Percentiles rank a stretch among this genome's conserved stretches.
phyloP scores from a whole-genome alignment of 1,140 invertebrate species.

The Mycetomoellerius zeteki region DNA sequence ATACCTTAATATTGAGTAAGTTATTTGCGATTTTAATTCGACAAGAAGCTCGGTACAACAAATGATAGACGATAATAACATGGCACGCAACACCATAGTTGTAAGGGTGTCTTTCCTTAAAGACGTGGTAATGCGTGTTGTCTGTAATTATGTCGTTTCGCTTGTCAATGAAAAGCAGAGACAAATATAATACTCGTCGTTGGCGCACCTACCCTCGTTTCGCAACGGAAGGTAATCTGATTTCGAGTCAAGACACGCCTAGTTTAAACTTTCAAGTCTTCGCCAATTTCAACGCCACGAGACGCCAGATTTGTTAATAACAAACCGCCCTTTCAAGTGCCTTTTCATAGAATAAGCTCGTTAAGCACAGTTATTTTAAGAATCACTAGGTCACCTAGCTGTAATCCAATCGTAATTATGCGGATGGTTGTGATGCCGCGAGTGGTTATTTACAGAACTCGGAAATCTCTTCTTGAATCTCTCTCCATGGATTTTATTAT shows the following conservation, averaged over 20 bases:
- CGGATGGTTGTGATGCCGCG: background rate
- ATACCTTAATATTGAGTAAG: slow-evolving; percentile 19
- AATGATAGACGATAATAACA: background rate
- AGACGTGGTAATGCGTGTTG: background rate
- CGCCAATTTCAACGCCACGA: background rate
- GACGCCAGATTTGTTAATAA: slow-evolving; percentile 48
- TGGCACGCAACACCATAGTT: background rate
- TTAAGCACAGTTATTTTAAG: slow-evolving; percentile 35
- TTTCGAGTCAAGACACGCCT: slow-evolving; percentile 20
- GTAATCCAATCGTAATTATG: slow-evolving; percentile 29
- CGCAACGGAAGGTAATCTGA: slow-evolving; percentile 16
- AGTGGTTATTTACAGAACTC: slow-evolving; percentile 28
- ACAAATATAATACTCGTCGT: slow-evolving; percentile 7
- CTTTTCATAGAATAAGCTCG: slow-evolving; percentile 7
- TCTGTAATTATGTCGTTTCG: background rate
- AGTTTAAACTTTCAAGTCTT: slow-evolving; percentile 43
- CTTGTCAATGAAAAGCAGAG: background rate
- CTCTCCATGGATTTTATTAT: background rate
- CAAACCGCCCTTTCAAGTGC: slow-evolving; percentile 17
- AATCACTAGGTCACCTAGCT: slow-evolving; percentile 5
- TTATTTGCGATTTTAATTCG: slow-evolving; percentile 13
- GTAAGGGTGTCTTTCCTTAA: slow-evolving; percentile 19
- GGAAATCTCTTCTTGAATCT: slow-evolving; percentile 7
- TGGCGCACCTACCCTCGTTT: slow-evolving; percentile 18
- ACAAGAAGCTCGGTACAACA: background rate